Evolutionary conservation across 2,888 invertebrate genomes (phyloP).

Genomic region (Aspidiotus destructor): DNA sequence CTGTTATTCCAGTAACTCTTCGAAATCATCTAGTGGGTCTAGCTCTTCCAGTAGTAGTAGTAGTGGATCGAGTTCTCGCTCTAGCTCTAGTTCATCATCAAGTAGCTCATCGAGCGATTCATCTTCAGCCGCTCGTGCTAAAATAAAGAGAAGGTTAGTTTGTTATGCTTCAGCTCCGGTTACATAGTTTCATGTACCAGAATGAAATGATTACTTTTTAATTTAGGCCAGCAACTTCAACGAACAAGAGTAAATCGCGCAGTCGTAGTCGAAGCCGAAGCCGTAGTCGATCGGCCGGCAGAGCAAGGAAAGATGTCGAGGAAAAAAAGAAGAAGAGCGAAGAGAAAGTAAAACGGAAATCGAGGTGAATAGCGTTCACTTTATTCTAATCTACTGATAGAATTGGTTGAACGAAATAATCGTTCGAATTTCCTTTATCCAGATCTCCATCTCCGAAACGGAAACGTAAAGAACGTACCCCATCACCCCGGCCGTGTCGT

Average conservation of each 20-base stretch:
- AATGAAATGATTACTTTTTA: background rate
- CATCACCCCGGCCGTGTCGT: constrained; percentile 81
- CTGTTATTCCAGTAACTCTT: constrained; percentile 46
- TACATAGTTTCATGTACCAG: background rate
- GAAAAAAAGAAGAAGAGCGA: constrained; percentile 37
- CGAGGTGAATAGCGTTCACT: constrained; percentile 35
- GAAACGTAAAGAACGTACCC: constrained; percentile 69
- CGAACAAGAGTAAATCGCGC: constrained; percentile 31
- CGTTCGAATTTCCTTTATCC: background rate
- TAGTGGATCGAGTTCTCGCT: constrained; percentile 59
- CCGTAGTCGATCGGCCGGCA: constrained; percentile 37
- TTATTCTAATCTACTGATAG: background rate
- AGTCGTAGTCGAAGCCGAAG: constrained; percentile 40
- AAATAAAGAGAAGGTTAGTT: constrained; percentile 54
- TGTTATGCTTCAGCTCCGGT: background rate
- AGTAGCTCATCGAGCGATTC: constrained; percentile 46
- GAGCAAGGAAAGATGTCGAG: constrained; percentile 34
- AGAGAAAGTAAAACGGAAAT: constrained; percentile 40
- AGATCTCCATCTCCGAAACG: constrained; percentile 56
- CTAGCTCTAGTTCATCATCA: constrained; percentile 68
- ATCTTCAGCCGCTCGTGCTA: constrained; percentile 53
- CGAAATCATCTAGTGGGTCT: constrained; percentile 45
- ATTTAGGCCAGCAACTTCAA: background rate
- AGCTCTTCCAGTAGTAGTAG: constrained; percentile 47
- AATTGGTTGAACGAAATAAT: background rate